phyloP scores from a whole-genome alignment of 2,797 vertebrate species.

The Eupleurogrammus muticus region DNA sequence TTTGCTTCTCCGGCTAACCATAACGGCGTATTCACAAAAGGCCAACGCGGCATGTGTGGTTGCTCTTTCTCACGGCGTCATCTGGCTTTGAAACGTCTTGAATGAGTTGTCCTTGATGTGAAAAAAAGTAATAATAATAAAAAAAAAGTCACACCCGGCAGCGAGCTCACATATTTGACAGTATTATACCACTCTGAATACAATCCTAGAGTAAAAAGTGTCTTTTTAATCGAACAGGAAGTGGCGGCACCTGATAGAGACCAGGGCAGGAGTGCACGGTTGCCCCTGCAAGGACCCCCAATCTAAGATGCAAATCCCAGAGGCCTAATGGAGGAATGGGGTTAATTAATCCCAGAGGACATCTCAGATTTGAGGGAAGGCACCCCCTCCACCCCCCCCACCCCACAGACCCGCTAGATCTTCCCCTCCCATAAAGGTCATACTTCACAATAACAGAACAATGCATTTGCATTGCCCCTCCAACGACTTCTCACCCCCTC shows the following conservation, averaged over 20 bases:
- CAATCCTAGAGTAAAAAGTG: background rate
- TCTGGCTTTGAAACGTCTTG: background rate
- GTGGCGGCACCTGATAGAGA: slow-evolving; percentile 55
- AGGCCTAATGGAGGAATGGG: slow-evolving; percentile 72
- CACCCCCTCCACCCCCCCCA: slow-evolving; percentile 30
- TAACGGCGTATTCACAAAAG: slow-evolving; percentile 21
- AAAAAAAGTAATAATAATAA: background rate
- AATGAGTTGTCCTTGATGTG: background rate
- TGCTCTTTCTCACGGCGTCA: background rate
- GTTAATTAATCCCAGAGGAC: slow-evolving; percentile 79
- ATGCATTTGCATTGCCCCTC: slow-evolving; percentile 61
- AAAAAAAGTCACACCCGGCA: background rate
- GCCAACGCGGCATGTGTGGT: background rate
- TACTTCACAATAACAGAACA: slow-evolving; percentile 67
- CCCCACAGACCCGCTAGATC: slow-evolving; percentile 56
- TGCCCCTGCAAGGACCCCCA: slow-evolving; percentile 32
- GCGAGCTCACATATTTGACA: background rate
- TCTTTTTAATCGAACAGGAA: slow-evolving; percentile 15
- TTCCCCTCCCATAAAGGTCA: slow-evolving; percentile 79
- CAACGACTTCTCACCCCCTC: slow-evolving; percentile 52
- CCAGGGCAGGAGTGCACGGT: slow-evolving; percentile 12
- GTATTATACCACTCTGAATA: background rate
- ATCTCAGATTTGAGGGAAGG: slow-evolving; percentile 61
- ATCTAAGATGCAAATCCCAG: slow-evolving; percentile 64
- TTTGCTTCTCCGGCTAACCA: slow-evolving; percentile 61